Conservation (phyloP, 2,888 invertebrate genomes). For the Xestia xanthographa region DNA sequence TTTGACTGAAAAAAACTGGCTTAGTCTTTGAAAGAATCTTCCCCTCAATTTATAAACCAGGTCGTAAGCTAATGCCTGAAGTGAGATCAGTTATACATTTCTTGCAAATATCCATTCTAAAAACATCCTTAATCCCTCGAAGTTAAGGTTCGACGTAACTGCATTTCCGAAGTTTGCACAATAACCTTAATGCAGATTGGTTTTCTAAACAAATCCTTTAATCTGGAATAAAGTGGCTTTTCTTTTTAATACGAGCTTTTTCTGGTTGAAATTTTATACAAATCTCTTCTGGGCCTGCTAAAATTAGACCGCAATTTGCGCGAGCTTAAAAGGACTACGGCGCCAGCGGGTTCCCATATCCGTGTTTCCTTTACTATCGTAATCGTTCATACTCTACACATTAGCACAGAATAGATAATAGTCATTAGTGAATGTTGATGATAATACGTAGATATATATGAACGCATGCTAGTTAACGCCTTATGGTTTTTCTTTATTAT, state of each 20-base stretch:
- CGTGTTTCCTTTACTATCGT: neutral
- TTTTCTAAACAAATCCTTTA: slow-evolving; percentile 66
- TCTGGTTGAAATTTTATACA: slow-evolving; percentile 45
- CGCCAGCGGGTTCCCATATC: no score
- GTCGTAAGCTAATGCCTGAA: slow-evolving; percentile 61
- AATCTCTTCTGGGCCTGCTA: slow-evolving; percentile 10
- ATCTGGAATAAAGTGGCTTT: slow-evolving; percentile 59
- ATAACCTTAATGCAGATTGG: slow-evolving; percentile 65
- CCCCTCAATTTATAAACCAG: slow-evolving; percentile 56
- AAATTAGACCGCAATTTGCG: neutral
- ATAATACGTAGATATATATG: no score
- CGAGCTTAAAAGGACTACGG: neutral
- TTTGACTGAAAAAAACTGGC: slow-evolving; percentile 13
- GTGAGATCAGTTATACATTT: slow-evolving; percentile 41
- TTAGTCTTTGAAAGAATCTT: slow-evolving; percentile 40
- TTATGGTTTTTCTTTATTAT: no score
- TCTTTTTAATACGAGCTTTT: slow-evolving; percentile 51
- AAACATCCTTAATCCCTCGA: neutral
- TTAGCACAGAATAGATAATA: no score
- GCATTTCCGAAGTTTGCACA: slow-evolving; percentile 36
- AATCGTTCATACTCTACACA: no score
- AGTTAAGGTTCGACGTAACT: slow-evolving; percentile 8
- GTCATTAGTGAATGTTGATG: no score
- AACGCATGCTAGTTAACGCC: no score
- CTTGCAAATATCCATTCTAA: neutral